These are phyloP conservation scores for Poliocrania exsul DNA, from an alignment of 2,797 vertebrate genomes.

Conservation along the genomic window DNA sequence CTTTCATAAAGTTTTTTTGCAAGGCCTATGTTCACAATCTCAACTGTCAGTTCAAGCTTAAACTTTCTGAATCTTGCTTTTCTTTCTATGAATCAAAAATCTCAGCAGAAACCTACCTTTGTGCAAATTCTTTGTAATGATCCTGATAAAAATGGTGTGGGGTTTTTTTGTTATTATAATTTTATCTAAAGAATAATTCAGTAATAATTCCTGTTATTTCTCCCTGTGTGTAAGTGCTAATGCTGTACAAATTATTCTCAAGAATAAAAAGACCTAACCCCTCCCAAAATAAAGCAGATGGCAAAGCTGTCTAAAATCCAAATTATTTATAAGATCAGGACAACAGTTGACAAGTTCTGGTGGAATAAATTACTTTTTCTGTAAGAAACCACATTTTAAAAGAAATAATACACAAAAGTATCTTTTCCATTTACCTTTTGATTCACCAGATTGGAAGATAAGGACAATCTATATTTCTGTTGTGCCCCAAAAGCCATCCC, in stretches of 20 bases:
- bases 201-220: neutral
- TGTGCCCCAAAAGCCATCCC: neutral
- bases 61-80: slow-evolving; percentile 2
- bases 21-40: neutral
- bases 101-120: neutral
- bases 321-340: neutral
- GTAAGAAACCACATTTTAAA: neutral
- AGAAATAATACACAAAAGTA: neutral
- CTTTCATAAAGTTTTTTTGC: neutral
- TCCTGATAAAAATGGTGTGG: neutral
- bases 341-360: neutral
- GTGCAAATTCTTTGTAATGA: neutral
- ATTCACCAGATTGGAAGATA: neutral
- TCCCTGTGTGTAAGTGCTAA: neutral
- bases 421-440: neutral
- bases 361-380: neutral
- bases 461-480: neutral
- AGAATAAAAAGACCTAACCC: neutral
- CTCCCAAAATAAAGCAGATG: neutral
- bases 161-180: neutral
- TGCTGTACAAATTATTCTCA: neutral
- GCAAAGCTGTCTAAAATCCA: neutral
- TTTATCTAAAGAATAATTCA: neutral
- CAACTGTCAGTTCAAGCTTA: neutral
- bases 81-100: slow-evolving; percentile 9